Evolutionary conservation across 2,888 invertebrate species (phyloP).

Genomic region (Cryptocephalus primarius): DNA sequence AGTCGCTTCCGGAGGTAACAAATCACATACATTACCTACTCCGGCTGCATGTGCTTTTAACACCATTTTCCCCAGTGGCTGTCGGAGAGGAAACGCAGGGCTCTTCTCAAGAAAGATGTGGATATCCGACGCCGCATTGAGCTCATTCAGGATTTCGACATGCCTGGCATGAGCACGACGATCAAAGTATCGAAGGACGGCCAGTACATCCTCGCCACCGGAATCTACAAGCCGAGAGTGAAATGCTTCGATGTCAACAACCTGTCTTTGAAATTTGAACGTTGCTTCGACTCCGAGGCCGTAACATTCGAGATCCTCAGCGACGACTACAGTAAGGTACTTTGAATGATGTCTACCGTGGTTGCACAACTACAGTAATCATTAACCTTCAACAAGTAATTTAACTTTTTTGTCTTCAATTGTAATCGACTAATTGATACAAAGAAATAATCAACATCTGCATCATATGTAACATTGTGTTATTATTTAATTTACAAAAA

Average conservation of each 20-base stretch:
- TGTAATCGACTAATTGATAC: no score
- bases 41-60: no score
- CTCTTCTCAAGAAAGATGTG: constrained; percentile 76
- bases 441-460: no score
- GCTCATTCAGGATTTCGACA: constrained; percentile 97
- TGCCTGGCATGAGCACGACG: constrained; percentile 88
- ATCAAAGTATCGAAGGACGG: constrained; percentile 77
- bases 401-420: no score
- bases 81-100: constrained; percentile 70
- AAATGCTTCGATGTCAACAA: constrained; percentile 95
- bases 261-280: constrained; percentile 92
- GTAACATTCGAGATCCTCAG: constrained; percentile 87
- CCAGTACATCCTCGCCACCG: constrained; percentile 84
- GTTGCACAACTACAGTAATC: neutral
- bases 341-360: neutral
- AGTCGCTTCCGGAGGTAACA: constrained; percentile 91
- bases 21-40: constrained; percentile 4
- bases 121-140: constrained; percentile 86
- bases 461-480: no score
- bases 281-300: constrained; percentile 94
- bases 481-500: no score
- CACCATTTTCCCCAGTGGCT: constrained; percentile 55
- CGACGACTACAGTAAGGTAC: constrained; percentile 92
- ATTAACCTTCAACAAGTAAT: no score
- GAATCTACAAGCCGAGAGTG: constrained; percentile 91